phyloP scores from a whole-genome alignment of 2,888 invertebrate species.

The Pseudeuparius sepicola region DNA sequence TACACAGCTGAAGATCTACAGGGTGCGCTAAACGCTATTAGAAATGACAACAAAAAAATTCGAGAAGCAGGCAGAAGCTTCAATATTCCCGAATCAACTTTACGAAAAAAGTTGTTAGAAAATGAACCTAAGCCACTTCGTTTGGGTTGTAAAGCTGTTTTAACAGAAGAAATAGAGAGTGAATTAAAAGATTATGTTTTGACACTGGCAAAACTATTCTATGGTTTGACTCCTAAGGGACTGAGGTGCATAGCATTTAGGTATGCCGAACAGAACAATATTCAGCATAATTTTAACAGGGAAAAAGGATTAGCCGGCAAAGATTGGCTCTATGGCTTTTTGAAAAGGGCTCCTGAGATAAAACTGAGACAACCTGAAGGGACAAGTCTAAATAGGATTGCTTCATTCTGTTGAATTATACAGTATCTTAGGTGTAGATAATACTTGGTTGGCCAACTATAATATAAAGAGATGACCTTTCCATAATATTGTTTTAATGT shows the following conservation, averaged over 20 bases:
- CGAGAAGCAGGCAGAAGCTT: no score
- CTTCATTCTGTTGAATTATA: no score
- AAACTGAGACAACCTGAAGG: conserved; percentile 14
- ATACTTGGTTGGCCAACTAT: no score
- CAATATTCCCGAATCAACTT: conserved; percentile 5
- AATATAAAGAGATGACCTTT: no score
- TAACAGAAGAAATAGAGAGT: conserved; percentile 3
- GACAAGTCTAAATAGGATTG: conserved; percentile 16
- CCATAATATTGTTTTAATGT: no score
- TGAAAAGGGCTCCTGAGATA: conserved; percentile 14
- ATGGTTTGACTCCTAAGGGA: no score
- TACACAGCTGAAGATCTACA: no score
- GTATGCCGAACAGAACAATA: conserved; percentile 15
- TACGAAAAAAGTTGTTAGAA: conserved; percentile 7
- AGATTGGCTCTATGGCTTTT: conserved; percentile 13
- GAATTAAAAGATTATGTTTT: conserved; percentile 8
- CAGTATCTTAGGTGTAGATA: no score
- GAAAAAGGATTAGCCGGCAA: conserved; percentile 10
- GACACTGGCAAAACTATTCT: conserved; percentile 17
- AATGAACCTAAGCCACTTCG: not conserved
- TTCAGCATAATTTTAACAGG: conserved; percentile 8
- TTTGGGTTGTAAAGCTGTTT: conserved; percentile 2
- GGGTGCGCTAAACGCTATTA: no score
- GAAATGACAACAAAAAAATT: no score
- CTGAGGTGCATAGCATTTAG: conserved; percentile 16